Evolutionary conservation across 2,113 vertebrate species (phyloP).

Genomic region (Corythaeola cristata): DNA sequence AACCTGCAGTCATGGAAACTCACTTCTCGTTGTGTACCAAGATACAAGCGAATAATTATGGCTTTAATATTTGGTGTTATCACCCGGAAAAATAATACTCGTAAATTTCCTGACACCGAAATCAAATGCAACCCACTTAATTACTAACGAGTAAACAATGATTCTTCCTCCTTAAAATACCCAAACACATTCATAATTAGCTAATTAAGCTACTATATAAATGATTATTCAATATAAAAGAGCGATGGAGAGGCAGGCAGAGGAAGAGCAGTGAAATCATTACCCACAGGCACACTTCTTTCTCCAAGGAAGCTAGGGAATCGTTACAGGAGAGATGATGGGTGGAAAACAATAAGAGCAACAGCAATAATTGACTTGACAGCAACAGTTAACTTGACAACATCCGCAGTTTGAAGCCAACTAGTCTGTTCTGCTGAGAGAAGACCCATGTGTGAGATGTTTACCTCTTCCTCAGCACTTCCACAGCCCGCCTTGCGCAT

Average conservation of each 20-base stretch:
- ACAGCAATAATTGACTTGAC: constrained; percentile 29
- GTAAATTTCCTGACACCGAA: constrained; percentile 42
- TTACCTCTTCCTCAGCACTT: background rate
- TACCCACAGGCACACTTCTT: background rate
- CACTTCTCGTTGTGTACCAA: background rate
- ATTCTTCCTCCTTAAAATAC: constrained; percentile 51
- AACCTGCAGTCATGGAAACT: background rate
- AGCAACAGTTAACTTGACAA: constrained; percentile 4
- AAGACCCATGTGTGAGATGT: background rate
- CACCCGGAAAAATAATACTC: constrained; percentile 33
- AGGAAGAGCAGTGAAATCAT: background rate
- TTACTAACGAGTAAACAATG: constrained; percentile 57
- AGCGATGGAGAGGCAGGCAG: background rate
- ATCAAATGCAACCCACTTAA: constrained; percentile 59
- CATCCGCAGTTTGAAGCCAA: background rate
- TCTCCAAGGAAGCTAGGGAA: background rate
- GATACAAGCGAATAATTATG: constrained; percentile 56
- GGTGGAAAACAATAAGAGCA: constrained; percentile 6
- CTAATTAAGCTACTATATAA: constrained; percentile 66
- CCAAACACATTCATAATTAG: constrained; percentile 48
- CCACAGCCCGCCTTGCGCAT: background rate
- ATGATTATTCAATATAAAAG: constrained; percentile 58
- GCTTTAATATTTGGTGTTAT: constrained; percentile 48
- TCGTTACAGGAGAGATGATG: background rate
- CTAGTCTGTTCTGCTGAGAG: background rate